Evolutionary conservation across 2,113 vertebrate species (phyloP), one percentile per base, ranked within the genome.

Genomic region (Cochlearius cochlearius): DNA sequence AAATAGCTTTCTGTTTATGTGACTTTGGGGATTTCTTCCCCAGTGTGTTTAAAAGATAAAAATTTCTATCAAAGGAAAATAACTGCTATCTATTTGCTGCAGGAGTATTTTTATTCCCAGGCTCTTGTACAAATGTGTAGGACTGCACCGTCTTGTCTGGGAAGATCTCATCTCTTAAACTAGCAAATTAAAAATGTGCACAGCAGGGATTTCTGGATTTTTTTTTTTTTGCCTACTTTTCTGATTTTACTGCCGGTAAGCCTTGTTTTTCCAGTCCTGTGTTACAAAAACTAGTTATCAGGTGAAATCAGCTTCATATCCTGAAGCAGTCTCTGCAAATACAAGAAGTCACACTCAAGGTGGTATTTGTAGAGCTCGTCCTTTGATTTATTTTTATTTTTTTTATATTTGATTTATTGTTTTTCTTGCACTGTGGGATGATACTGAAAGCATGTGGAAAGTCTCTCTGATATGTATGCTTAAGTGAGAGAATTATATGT

Each of bases 1-100:
- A 95, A 96, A 92, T 41, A 81, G 29, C 29, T 90, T 91, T 93
- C 95, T 96, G 84, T 96, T 94, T 93, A 83, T 90, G 88, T 96
- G 69, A 60, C 91, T 91, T 83, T 29, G 39, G 39, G 64, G 76
- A 74, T 95, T 94, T 92, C 39, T 91, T 86, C 38, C 52, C 64
- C 52, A 38, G 49, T 82, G 86, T 79, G 53, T 91, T 94, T 66
- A 89, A 81, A 73, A 89, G 80, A 92, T 89, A 86, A 93, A 86
- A 56, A 72, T 5, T 60, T 81, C 10, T 94, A 23, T 92, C 76
- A 79, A 76, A 78, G 56, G 60, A 73, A 92, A 82, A 85, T 84
- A 89, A 75, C 64, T 81, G 79, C 47, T 96, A 94, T 97, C 77
- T 94, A 3, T 94, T 68, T 82, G 39, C 86, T 87, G 53, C 91